Base-by-base conservation (phyloP, 2,888 invertebrate species). In the Trachelus iudaicus region DNA sequence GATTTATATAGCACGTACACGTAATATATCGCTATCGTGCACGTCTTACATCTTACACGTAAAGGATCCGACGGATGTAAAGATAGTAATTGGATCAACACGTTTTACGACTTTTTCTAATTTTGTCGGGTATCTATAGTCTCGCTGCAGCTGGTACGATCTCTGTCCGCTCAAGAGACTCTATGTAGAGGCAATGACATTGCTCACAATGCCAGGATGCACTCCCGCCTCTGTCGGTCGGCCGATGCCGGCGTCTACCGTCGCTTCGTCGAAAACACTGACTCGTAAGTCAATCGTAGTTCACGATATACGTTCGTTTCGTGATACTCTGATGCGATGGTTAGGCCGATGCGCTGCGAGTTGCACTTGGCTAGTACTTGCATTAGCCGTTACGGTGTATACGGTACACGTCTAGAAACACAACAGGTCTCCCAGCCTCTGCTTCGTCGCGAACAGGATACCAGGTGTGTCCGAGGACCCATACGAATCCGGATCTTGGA, bases 131-230 rank as follows among this genome's bases (percentile, higher is more conserved):
- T 6, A 23, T 2, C 0, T 2, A 56, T 3, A 23, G 56, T 56
- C 56, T 56, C 9, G 23, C 2, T 56, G 9, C 23, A 23, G 23
- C 15, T 23, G 9, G 9, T 23, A 1, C 23, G 9, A 9, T 71
- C 71, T 71, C 33, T 34, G 71, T 30, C 31, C 33, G 34, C 13
- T 31, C 71, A 31, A 71, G 71, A 1, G 71, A 71, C 71, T 71
- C 71, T 71, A 71, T 13, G 71, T 9, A 12, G 71, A 71, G 86
- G 87, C 89, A 89, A 89, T 89, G 89, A 89, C 89, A 89, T 89
- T 89, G 89, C 88, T 86, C 87, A 69, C 78, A 79, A 75, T 81
- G 79, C 81, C 81, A 82, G 81, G 83, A 82, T 82, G 80, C 80
- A 74, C 75, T 79, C 73, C 78, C 77, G 80, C 78, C 79, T 74